Evolutionary conservation across 2,113 vertebrate genomes (phyloP).

Genomic region (Nycticorax nycticorax): DNA sequence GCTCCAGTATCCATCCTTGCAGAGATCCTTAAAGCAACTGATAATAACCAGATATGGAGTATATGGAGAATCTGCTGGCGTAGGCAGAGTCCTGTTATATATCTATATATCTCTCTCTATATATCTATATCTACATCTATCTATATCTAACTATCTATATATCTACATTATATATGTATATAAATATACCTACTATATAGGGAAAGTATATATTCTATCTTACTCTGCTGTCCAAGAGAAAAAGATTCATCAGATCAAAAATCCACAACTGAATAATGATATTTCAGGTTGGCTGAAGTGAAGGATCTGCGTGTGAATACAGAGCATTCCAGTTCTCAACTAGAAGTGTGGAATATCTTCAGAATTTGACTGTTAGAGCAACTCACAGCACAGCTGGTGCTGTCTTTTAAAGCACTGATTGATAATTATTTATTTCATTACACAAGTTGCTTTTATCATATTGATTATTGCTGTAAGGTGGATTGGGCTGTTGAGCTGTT

Average conservation of each 20-base stretch:
- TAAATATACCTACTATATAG: too few species aligned
- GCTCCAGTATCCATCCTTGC: neutral
- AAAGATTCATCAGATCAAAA: neutral
- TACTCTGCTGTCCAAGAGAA: neutral
- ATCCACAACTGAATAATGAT: accelerated
- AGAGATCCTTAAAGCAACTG: neutral
- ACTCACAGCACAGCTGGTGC: neutral
- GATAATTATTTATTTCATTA: neutral
- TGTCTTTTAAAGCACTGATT: neutral
- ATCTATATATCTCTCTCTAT: neutral
- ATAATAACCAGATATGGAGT: neutral
- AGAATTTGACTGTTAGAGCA: neutral
- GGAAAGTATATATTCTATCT: neutral
- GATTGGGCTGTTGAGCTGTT: neutral
- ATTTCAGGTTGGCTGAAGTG: neutral
- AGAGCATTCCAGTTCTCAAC: neutral
- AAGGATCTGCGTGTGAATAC: neutral
- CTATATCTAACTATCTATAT: too few species aligned
- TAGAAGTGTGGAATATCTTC: neutral
- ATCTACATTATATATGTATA: too few species aligned
- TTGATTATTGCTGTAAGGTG: neutral
- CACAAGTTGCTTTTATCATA: neutral
- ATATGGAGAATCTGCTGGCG: neutral
- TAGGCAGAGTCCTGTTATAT: neutral
- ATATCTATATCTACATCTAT: too few species aligned